phyloP scores from a whole-genome alignment of 1,140 invertebrate genomes.

The Drosophila aff. region DNA sequence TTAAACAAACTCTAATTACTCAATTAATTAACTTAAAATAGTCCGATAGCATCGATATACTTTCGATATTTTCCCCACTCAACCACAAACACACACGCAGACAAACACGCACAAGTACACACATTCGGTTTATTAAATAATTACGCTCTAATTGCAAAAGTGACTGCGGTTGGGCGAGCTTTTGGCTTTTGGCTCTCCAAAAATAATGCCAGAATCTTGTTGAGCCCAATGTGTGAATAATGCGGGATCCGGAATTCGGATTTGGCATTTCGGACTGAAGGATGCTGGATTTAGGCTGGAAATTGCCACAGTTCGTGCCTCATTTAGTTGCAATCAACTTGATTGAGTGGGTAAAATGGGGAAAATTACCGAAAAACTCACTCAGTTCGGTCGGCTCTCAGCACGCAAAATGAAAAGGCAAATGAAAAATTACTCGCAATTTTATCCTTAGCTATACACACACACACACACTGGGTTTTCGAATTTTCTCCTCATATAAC shows the following conservation, averaged over 20 bases:
- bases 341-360: conserved; percentile 57
- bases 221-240: conserved; percentile 51
- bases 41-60: not conserved
- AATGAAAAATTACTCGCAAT: conserved; percentile 22
- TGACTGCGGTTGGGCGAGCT: conserved; percentile 57
- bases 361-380: conserved; percentile 27
- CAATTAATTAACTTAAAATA: too few relatives aligned
- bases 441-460: conserved; percentile 5
- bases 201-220: conserved; percentile 57
- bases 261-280: conserved; percentile 23
- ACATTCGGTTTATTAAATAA: conserved; percentile 79
- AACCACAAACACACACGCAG: conserved; percentile 10
- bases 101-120: conserved; percentile 20
- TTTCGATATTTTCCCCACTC: not conserved
- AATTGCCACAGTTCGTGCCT: conserved; percentile 39
- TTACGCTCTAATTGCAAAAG: conserved; percentile 82
- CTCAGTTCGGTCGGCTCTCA: conserved; percentile 2
- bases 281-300: conserved; percentile 2
- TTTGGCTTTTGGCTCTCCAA: conserved; percentile 45
- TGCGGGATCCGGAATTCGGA: conserved; percentile 13
- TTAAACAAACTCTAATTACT: not conserved
- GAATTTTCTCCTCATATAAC: not conserved
- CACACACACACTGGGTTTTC: not conserved
- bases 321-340: conserved; percentile 68
- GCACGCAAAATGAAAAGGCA: conserved; percentile 12